Base-by-base conservation (phyloP, 2,797 vertebrate genomes). In the Crenichthys baileyi region DNA sequence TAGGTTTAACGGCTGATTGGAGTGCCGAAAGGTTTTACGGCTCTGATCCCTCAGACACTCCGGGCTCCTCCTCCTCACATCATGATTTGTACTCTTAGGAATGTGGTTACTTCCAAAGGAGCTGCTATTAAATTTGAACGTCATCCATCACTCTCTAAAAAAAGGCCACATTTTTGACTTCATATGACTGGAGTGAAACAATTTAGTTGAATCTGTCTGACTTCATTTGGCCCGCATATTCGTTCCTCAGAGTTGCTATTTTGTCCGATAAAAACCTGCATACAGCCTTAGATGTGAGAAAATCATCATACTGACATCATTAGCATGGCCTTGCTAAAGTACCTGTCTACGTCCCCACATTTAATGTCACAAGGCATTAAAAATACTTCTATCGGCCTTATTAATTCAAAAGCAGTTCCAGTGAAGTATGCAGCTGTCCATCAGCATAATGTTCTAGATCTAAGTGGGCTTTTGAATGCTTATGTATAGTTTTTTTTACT, bases 271-370 rank as follows among this genome's bases (percentile, higher is more conserved):
- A 73, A 83, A 79, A 70, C 68, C 75, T 70, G 31, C 73, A 60
- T 70, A 73, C 71, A 79, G 71, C 67, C 46, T 73, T 18, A 13
- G 83, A 78, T 77, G 77, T 67, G 75, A 80, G 29, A 46, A 36
- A 83, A 90, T 89, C 85, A 82, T 55, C 72, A 87, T 88, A 79
- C 50, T 0, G 61, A 75, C 78, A 82, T 84, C 76, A 85, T 90
- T 86, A 87, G 82, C 76, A 73, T 70, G 76, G 77, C 67, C 75
- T 79, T 26, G 71, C n/a, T 56, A 73, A 31, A 80, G 80, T n/a
- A 16, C 41, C 70, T 74, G 70, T 65, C 75, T 77, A 63, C 85
- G 73, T 81, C 67, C 84, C 70, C 78, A 70, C 79, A 82, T 79
- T 90, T 75, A 87, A 81, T 70, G 18, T 65, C 61, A 63, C 61